phyloP scores from a whole-genome alignment of 2,888 invertebrate genomes.

The Cephus rjabovi region DNA sequence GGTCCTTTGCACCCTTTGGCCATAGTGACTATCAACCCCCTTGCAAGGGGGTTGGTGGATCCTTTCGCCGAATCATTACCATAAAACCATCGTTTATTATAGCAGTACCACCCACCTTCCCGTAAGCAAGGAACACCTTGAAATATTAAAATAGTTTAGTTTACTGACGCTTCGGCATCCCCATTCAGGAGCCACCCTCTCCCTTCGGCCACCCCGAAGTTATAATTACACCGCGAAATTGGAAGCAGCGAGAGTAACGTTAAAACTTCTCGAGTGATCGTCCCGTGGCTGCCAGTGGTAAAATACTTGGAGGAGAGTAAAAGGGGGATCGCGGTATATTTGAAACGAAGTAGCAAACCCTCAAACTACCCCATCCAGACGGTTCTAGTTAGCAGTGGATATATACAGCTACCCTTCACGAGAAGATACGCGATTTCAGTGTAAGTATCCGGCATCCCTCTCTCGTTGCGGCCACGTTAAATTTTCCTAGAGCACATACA shows the following conservation, averaged over 20 bases:
- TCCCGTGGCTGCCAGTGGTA: no score
- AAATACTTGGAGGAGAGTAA: no score
- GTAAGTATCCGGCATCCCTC: no score
- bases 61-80: slow-evolving; percentile 52
- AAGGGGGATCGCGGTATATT: no score
- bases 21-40: slow-evolving; percentile 32
- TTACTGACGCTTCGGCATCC: slow-evolving; percentile 17
- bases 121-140: slow-evolving; percentile 37
- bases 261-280: slow-evolving; percentile 1
- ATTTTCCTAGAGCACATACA: no score
- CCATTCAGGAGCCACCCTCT: neutral
- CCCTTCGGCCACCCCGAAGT: slow-evolving; percentile 27
- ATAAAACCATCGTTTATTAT: slow-evolving; percentile 60
- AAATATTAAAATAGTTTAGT: slow-evolving; percentile 49
- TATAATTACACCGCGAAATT: slow-evolving; percentile 43
- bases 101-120: neutral
- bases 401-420: no score
- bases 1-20: no score
- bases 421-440: no score
- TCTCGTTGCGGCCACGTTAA: no score
- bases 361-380: no score
- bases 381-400: no score
- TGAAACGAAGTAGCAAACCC: no score
- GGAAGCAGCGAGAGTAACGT: slow-evolving; percentile 12
- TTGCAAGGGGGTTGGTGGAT: slow-evolving; percentile 26